A percentile compares a stretch with the other conserved stretches of the same genome.
Evolutionary conservation across 2,797 vertebrate species (phyloP).

Genomic region (Helicolenus hilgendorfi): DNA sequence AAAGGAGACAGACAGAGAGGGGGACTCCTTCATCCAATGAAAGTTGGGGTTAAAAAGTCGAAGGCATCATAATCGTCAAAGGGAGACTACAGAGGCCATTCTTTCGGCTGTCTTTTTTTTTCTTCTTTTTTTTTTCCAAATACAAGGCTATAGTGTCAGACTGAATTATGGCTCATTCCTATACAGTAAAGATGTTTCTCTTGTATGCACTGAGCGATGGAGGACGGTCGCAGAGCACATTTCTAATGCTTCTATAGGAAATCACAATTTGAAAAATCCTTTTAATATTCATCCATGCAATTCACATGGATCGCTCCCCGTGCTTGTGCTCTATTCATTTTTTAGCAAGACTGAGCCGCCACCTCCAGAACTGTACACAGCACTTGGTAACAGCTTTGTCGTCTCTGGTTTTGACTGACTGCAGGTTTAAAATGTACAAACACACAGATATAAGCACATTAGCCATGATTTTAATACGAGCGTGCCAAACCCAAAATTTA

Average conservation of each 20-base stretch:
- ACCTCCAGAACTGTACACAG: not conserved
- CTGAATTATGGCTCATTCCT: constrained; percentile 66
- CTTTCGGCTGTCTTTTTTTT: constrained; percentile 59
- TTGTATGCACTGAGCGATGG: constrained; percentile 21
- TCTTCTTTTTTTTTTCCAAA: constrained; percentile 31
- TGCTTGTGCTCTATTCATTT: constrained; percentile 13
- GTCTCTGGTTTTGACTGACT: constrained; percentile 21
- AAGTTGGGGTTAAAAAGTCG: constrained; percentile 83
- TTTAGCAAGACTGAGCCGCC: not conserved
- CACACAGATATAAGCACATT: constrained; percentile 41
- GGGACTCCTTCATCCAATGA: constrained; percentile 67
- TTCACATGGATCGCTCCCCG: not conserved
- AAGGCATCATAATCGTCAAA: constrained; percentile 79
- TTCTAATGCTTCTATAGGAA: constrained; percentile 28
- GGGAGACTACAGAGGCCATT: constrained; percentile 68
- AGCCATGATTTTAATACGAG: constrained; percentile 47
- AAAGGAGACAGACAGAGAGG: constrained; percentile 29
- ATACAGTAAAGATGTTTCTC: constrained; percentile 33
- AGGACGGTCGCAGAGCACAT: not conserved
- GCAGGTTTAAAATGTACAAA: constrained; percentile 30
- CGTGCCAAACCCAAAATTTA: constrained; percentile 38
- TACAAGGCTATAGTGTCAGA: constrained; percentile 44
- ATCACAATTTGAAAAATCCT: constrained; percentile 63
- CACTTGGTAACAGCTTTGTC: constrained; percentile 17
- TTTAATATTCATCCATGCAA: constrained; percentile 64